Percentiles rank a stretch among this genome's conserved stretches.
Conservation (phyloP, 2,113 vertebrate species). For the Poecilia latipinna region DNA sequence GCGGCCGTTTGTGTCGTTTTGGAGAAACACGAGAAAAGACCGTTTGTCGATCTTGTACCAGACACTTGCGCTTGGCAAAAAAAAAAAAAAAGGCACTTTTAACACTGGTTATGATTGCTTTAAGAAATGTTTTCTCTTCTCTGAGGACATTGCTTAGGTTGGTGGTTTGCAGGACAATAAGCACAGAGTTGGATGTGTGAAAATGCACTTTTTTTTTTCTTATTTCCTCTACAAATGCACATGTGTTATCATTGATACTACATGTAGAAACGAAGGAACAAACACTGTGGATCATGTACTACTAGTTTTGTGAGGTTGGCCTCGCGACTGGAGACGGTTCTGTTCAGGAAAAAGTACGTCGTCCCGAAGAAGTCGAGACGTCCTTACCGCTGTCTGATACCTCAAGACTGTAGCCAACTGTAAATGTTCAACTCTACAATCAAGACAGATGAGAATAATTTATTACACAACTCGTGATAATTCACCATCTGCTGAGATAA, state of each 20-base stretch:
- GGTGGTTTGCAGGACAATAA: constrained; percentile 48
- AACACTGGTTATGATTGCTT: constrained; percentile 61
- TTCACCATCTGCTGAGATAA: constrained; percentile 86
- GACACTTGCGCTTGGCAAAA: constrained; percentile 19
- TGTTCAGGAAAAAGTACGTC: constrained; percentile 74
- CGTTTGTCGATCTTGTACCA: constrained; percentile 32
- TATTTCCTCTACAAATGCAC: constrained; percentile 54
- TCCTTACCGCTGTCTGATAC: constrained; percentile 79
- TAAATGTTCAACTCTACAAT: constrained; percentile 86
- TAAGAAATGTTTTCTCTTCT: constrained; percentile 51
- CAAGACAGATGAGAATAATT: constrained; percentile 91
- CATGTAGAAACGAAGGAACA: constrained; percentile 59
- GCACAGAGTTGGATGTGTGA: constrained; percentile 63
- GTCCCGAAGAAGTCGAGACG: constrained; percentile 39
- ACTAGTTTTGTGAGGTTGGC: constrained; percentile 64
- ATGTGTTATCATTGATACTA: constrained; percentile 56
- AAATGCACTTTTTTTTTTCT: constrained; percentile 69
- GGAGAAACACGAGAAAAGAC: constrained; percentile 29
- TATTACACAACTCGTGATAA: constrained; percentile 88
- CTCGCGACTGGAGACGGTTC: constrained; percentile 67
- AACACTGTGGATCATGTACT: constrained; percentile 57
- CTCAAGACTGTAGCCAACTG: constrained; percentile 79
- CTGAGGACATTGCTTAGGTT: constrained; percentile 48
- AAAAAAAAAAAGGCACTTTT: constrained; percentile 67
- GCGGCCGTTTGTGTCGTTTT: not conserved